Percentiles rank a stretch among this genome's conserved stretches.
Conservation (phyloP, 2,888 invertebrate species). For the Diarsia rubi region DNA sequence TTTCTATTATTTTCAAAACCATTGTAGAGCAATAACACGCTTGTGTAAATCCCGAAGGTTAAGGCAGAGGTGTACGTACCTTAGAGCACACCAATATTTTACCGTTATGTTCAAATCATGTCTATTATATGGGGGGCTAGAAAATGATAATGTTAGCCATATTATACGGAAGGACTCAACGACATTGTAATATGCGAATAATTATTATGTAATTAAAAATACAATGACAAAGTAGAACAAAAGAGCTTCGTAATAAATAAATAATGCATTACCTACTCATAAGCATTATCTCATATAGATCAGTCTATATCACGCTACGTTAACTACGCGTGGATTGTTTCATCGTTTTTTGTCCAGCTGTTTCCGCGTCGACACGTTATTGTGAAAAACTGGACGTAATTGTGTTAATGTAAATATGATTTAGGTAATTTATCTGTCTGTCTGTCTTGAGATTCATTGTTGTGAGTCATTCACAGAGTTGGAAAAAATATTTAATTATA, state of each 20-base stretch:
- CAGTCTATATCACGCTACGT: constrained; percentile 65
- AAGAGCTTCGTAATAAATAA: constrained; percentile 39
- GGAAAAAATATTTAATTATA: constrained; percentile 22
- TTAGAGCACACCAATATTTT: background rate
- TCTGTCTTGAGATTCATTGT: constrained; percentile 13
- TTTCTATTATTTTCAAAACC: background rate
- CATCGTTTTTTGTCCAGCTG: constrained; percentile 62
- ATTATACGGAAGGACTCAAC: constrained; percentile 10
- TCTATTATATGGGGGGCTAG: background rate
- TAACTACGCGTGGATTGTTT: constrained; percentile 64
- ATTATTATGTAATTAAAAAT: constrained; percentile 23
- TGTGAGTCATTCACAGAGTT: background rate
- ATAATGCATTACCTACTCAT: constrained; percentile 52
- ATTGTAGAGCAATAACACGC: background rate
- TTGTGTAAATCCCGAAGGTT: background rate
- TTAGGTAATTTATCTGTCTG: constrained; percentile 48
- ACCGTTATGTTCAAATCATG: background rate
- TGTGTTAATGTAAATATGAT: constrained; percentile 53
- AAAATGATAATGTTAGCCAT: background rate
- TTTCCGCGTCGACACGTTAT: constrained; percentile 64
- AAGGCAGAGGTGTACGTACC: background rate
- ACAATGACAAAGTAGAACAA: constrained; percentile 44
- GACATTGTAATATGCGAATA: constrained; percentile 8
- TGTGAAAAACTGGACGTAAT: constrained; percentile 61
- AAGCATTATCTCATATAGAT: constrained; percentile 56